phyloP scores from a whole-genome alignment of 2,888 invertebrate species.

The Sthenelais limicola region DNA sequence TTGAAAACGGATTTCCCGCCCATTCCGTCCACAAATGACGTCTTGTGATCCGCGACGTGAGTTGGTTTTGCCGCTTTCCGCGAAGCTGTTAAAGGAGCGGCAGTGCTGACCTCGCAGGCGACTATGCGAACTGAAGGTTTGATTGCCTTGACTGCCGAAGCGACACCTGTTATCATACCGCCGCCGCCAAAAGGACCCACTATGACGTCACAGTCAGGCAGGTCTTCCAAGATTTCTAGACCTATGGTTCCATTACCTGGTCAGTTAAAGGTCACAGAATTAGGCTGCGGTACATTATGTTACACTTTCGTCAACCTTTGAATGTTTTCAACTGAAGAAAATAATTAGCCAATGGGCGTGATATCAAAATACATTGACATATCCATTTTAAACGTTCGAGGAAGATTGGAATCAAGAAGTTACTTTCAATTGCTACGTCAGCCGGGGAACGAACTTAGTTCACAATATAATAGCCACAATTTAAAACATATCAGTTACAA shows the following conservation, averaged over 20 bases:
- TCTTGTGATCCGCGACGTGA: constrained; percentile 54
- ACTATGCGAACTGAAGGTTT: constrained; percentile 60
- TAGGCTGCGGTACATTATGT: no score
- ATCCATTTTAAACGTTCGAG: no score
- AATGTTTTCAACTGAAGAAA: no score
- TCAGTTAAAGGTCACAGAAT: no score
- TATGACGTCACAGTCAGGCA: constrained; percentile 66
- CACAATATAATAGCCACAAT: no score
- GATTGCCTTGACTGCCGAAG: constrained; percentile 59
- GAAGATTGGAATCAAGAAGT: no score
- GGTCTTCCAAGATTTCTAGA: constrained; percentile 65
- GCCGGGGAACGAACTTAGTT: no score
- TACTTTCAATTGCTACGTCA: no score
- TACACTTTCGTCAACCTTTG: no score
- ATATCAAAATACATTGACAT: no score
- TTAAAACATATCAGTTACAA: no score
- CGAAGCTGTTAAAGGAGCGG: constrained; percentile 62
- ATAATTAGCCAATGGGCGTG: no score
- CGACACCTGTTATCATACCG: constrained; percentile 64
- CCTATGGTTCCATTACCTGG: constrained; percentile 69
- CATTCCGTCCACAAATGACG: constrained; percentile 69
- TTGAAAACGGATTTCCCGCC: constrained; percentile 61
- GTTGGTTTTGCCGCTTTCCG: constrained; percentile 56
- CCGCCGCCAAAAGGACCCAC: constrained; percentile 69
- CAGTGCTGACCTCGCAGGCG: constrained; percentile 62